These are phyloP conservation scores for Misgurnus mizolepis DNA, from an alignment of 2,113 vertebrate genomes.

Conservation along the genomic window DNA sequence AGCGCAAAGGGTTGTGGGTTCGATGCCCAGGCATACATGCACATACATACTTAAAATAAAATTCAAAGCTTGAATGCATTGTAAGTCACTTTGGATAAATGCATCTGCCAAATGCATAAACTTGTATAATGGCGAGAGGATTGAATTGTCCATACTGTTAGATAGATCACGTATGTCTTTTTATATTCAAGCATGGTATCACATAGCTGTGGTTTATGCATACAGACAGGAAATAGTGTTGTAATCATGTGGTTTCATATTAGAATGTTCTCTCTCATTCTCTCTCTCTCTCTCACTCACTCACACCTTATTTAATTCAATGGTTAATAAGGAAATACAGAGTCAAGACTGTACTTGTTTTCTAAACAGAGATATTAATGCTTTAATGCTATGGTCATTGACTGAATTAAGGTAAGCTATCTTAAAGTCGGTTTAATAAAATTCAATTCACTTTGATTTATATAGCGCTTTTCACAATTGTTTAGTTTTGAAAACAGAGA, in stretches of 20 bases:
- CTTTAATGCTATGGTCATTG: not conserved
- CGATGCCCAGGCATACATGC: too few relatives aligned
- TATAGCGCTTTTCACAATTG: too few relatives aligned
- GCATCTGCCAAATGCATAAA: too few relatives aligned
- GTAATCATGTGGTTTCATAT: conserved; percentile 78
- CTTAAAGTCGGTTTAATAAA: not conserved
- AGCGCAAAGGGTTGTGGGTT: too few relatives aligned
- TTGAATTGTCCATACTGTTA: not conserved
- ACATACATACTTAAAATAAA: too few relatives aligned
- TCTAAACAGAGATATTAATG: not conserved
- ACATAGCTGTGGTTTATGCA: conserved; percentile 64
- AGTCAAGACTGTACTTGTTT: not conserved
- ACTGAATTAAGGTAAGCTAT: not conserved
- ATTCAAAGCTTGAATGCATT: too few relatives aligned
- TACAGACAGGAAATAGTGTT: conserved; percentile 78
- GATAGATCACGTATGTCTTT: conserved; percentile 12
- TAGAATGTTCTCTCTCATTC: conserved; percentile 53
- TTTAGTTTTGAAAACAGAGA: too few relatives aligned
- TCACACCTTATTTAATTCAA: conserved; percentile 25
- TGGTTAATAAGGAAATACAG: not conserved
- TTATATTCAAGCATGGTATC: conserved; percentile 63
- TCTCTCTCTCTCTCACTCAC: conserved; percentile 33
- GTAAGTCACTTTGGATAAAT: too few relatives aligned
- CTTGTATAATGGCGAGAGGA: not conserved
- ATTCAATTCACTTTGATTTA: not conserved